Conservation (phyloP, 2,113 vertebrate genomes). For the Ochotona princeps region DNA sequence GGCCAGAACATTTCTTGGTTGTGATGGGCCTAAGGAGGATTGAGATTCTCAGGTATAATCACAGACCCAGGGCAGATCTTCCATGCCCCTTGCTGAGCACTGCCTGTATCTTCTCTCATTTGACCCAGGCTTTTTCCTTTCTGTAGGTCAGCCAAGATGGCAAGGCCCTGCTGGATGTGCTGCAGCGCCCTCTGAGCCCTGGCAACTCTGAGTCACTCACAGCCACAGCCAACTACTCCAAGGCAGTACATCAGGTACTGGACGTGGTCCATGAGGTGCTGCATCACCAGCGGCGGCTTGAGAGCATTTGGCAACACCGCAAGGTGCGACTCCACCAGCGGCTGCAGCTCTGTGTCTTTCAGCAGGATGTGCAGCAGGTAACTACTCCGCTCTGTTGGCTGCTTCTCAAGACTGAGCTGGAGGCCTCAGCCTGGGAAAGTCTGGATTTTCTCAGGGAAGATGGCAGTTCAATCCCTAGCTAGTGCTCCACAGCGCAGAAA, state of each 20-base stretch:
- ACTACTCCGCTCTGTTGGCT: accelerated
- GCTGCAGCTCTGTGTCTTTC: constrained; percentile 98
- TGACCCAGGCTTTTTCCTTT: constrained; percentile 4
- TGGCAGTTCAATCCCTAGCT: neutral
- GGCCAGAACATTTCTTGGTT: no score
- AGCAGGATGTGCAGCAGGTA: constrained; percentile 99
- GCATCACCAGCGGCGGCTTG: constrained; percentile 96
- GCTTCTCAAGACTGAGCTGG: accelerated
- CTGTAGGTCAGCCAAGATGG: constrained; percentile 97
- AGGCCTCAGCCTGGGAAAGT: neutral
- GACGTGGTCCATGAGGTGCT: constrained; percentile 98
- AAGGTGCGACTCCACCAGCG: constrained; percentile 98
- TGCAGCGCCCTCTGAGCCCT: constrained; percentile 96
- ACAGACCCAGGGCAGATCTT: no score
- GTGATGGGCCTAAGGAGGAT: neutral
- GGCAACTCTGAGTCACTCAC: constrained; percentile 97
- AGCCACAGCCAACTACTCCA: constrained; percentile 98
- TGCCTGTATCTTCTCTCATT: neutral
- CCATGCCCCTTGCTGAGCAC: neutral
- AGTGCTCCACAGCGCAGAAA: accelerated
- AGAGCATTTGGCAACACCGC: constrained; percentile 98
- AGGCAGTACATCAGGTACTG: constrained; percentile 97
- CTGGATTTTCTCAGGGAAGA: neutral
- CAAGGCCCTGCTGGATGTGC: constrained; percentile 96
- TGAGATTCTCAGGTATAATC: neutral